Evolutionary conservation across 2,888 invertebrate species (phyloP).

Genomic region (Drosophila imparisetae): DNA sequence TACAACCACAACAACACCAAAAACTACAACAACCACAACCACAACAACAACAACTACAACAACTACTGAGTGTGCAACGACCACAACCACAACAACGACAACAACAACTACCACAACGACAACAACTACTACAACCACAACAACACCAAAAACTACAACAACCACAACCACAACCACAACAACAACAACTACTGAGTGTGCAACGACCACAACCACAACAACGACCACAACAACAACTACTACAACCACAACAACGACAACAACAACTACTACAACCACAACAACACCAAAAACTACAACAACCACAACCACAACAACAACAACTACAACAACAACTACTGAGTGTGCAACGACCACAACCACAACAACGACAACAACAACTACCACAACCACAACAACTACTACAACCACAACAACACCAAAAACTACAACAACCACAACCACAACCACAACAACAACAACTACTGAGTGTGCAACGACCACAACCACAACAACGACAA

Average conservation of each 20-base stretch:
- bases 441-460: too few species aligned
- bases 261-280: background rate
- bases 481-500: background rate
- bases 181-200: background rate
- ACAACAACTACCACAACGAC: background rate
- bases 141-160: fast-evolving
- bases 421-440: too few species aligned
- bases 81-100: background rate
- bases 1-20: fast-evolving
- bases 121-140: background rate
- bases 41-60: too few species aligned
- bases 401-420: too few species aligned
- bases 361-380: too few species aligned
- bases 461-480: background rate
- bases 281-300: background rate
- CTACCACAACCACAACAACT: too few species aligned
- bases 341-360: too few species aligned
- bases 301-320: background rate
- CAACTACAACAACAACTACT: too few species aligned
- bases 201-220: background rate
- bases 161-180: background rate
- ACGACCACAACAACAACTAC: background rate
- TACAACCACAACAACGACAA: fast-evolving
- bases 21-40: fast-evolving
- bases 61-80: too few species aligned